Evolutionary conservation across 2,113 vertebrate species (phyloP).

Genomic region (Scalopus aquaticus): DNA sequence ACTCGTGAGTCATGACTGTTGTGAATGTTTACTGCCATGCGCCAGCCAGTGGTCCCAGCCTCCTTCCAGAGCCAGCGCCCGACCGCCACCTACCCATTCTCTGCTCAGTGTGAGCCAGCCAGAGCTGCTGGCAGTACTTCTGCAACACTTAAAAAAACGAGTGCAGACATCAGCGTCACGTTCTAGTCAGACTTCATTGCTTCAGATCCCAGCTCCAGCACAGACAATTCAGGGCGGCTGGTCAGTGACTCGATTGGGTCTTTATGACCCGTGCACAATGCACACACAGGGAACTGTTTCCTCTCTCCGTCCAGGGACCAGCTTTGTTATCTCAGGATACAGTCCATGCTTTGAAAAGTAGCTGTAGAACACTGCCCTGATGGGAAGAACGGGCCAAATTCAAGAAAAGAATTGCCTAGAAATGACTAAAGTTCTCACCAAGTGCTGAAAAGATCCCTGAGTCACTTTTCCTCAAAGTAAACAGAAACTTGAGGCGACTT

Average conservation of each 20-base stretch:
- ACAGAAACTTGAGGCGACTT: conserved; percentile 69
- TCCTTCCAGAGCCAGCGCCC: background rate
- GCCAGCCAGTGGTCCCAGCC: background rate
- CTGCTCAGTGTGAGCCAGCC: background rate
- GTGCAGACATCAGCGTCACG: background rate
- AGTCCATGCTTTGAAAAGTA: conserved; percentile 62
- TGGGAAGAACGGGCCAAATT: conserved; percentile 67
- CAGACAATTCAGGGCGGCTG: background rate
- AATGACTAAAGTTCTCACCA: conserved; percentile 45
- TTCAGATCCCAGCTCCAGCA: background rate
- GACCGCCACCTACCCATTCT: conserved; percentile 45
- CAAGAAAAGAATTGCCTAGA: conserved; percentile 48
- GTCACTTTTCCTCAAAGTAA: conserved; percentile 75
- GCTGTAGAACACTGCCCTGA: background rate
- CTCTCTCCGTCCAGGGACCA: conserved; percentile 54
- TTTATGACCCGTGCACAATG: conserved; percentile 66
- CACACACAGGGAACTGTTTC: conserved; percentile 55
- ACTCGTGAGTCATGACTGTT: conserved; percentile 7
- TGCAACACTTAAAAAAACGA: background rate
- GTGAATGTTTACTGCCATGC: background rate
- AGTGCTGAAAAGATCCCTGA: conserved; percentile 60
- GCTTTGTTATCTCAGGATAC: conserved; percentile 71
- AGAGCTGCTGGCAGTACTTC: background rate
- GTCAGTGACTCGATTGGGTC: conserved; percentile 21
- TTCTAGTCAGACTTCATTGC: background rate